Base-by-base conservation (phyloP, 2,113 vertebrate species). In the Oxyura jamaicensis region DNA sequence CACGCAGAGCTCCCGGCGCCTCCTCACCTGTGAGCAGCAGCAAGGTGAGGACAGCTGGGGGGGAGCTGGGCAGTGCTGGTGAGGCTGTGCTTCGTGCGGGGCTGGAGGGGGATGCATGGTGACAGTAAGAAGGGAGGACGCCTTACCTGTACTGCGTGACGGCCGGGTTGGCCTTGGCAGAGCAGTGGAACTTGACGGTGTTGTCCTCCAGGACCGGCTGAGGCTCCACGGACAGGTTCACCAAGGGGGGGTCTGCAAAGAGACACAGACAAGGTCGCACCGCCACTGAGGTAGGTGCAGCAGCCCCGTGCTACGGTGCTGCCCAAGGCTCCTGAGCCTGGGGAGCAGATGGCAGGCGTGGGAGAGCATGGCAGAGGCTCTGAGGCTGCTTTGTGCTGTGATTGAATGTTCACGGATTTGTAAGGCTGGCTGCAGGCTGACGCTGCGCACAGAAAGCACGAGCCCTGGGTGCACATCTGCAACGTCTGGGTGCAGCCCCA, bases 91-190 rank as follows among this genome's bases (percentile, higher is more conserved):
- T 52, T 25, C 25, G 50, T 23, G 48, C 22, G 35, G 76, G 41
- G 66, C 10, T 42, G 60, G 28, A 12, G 59, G 1, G 28, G 56
- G 81, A 15, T 0, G 50, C 0, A 3, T 0, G 8, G 33, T 19
- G 67, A 26, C 3, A 4, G 13, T 0, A 13, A 35, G 42, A 4
- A 1, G 11, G 4, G 3, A 7, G 3, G 59, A 18, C 4, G 1
- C 84, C 98, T 99, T 96, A 99, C 99, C 99, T 99, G 98, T 99
- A 99, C 90, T 98, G 98, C 29, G 98, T 99, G 93, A 99, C 99
- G 0, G 99, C 99, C 4, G 99, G 99, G 96, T 99, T 99, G 97
- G 99, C 99, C 97, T 99, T 99, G 79, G 99, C 99, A 0, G 99
- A 99, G 97, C 99, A 99, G 97, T 99, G 98, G 96, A 99, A 99